phyloP scores from a whole-genome alignment of 2,888 invertebrate genomes.

The Pristionchus arcanus region DNA sequence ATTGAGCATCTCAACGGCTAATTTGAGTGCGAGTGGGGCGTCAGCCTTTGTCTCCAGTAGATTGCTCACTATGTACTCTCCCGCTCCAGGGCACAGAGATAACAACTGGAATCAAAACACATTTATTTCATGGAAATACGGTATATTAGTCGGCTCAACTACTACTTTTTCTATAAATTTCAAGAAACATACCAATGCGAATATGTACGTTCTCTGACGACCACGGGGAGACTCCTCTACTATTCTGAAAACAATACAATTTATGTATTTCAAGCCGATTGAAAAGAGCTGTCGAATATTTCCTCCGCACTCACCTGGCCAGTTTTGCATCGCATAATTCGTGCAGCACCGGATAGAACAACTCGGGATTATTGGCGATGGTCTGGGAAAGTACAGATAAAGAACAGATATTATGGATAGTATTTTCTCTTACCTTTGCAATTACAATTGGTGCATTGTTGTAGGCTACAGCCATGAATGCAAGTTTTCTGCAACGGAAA shows the following conservation, averaged over 20 bases:
- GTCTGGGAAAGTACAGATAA: neutral
- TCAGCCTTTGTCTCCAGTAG: neutral
- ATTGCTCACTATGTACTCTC: neutral
- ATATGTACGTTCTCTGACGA: neutral
- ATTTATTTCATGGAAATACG: neutral
- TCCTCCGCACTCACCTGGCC: constrained; percentile 6
- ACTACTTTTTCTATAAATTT: neutral
- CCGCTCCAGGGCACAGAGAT: constrained; percentile 1
- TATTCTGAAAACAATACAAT: neutral
- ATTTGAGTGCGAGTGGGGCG: constrained; percentile 14
- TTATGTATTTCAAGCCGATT: neutral
- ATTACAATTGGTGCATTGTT: constrained; percentile 36
- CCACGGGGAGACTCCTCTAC: constrained; percentile 41
- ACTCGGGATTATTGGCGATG: constrained; percentile 41
- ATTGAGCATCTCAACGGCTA: constrained; percentile 39
- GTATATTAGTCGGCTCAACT: neutral
- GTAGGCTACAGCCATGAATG: constrained; percentile 37
- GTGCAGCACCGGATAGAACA: constrained; percentile 33
- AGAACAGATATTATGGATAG: neutral
- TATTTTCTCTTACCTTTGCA: neutral
- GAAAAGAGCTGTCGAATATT: neutral
- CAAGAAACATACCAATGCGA: constrained; percentile 19
- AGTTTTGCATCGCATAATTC: constrained; percentile 27
- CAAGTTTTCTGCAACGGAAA: constrained; percentile 6
- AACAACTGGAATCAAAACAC: constrained; percentile 16